Evolutionary conservation across 2,888 invertebrate genomes (phyloP), one percentile per base, ranked within the genome.

Genomic region (Formica aserva): DNA sequence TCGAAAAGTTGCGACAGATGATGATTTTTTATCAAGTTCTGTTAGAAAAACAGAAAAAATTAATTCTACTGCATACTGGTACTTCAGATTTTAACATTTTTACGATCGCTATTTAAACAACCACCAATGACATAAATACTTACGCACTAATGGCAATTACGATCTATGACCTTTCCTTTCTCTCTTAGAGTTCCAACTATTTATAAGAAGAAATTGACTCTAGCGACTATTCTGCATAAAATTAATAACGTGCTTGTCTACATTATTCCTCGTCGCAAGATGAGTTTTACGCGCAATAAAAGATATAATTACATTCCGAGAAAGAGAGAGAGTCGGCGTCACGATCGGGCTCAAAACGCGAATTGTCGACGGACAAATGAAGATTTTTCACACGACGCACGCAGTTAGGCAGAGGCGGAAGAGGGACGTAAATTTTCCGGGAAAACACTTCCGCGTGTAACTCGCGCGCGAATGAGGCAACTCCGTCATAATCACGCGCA

Each of bases 391-490:
- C 29, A 15, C 69, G 13, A 15, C 65, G 22, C 22, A 35, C 52
- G 26, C n/a, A 63, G 29, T 13, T 29, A 15, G 41, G 22, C 15
- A 11, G 55, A 32, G 6, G 18, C 32, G 32, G n/a, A 48, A 52
- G 52, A n/a, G 52, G 22, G 15, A n/a, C 22, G 15, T 45, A 32
- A 72, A 45, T 72, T 80, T 80, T 80, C 60, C 60, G 22, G 60
- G 57, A 60, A 71, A 80, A 45, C 32, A 29, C 22, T 80, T 80
- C 72, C 72, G 71, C 69, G 48, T 67, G n/a, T 38, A 38, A 38
- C 65, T 65, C 65, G 35, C 65, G 32, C 52, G 66, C 22, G 60
- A 72, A 11, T 18, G 35, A 41, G 2, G 67, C 57, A 45, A 45
- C 22, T 45, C 55, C 13, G 38, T 67, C 75, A n/a, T 57, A 45